Base-by-base conservation (phyloP, 2,797 vertebrate genomes). In the Poecilia wingei region DNA sequence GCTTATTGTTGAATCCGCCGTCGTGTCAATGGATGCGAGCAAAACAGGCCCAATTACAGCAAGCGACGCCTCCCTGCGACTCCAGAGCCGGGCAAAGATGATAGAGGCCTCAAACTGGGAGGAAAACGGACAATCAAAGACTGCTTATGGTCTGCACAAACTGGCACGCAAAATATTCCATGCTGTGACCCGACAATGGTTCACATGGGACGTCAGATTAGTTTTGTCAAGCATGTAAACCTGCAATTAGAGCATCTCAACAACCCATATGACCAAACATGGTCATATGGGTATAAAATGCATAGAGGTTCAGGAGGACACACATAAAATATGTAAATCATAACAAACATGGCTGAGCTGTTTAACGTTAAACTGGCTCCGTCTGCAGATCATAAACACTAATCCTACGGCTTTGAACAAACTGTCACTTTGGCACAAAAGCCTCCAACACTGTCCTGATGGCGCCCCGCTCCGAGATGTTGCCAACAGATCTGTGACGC, bases 41-140 rank as follows among this genome's bases (percentile, higher is more conserved):
- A 80, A 92, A 92, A 90, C 78, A 88, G 83, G 86, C 66, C 90
- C 89, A 92, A 93, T 94, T 93, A 93, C 77, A 79, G 87, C 72
- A 2, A 78, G 86, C 49, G 46, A 84, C 77, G 82, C 82, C 87
- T 86, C 82, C 76, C 81, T 73, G 87, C 64, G 81, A 88, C 88
- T 87, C 86, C 59, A 12, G 76, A 28, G 88, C 81, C 13, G 72
- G 79, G 85, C 80, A 79, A 18, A 88, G 84, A 86, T 88, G 91
- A 92, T 86, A 86, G 87, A 91, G 91, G 88, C 80, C 89, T 91
- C 91, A 88, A 88, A 92, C 88, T 84, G 82, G 71, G 86, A 89
- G 88, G 87, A 90, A 92, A 28, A 87, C 77, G 84, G 82, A 80
- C 88, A 92, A 95, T 92, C 92, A 93, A 89, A 91, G 84, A 79